Conservation (phyloP, 1,140 invertebrate species). For the Neomicropteryx cornuta region DNA sequence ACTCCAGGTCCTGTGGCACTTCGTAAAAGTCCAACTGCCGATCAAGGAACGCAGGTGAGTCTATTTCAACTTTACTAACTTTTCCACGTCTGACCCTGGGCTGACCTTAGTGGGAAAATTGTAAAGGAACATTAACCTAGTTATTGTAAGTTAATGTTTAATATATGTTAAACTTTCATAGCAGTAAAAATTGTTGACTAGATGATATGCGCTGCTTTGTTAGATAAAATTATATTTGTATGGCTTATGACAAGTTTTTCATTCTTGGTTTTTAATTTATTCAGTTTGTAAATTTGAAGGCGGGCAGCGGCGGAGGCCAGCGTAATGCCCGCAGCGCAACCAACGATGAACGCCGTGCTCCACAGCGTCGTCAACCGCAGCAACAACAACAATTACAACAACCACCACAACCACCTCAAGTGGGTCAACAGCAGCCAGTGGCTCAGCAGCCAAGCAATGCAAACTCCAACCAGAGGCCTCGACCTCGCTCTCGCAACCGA, state of each 20-base stretch:
- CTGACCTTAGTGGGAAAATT: too few relatives aligned
- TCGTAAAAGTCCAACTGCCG: conserved; percentile 69
- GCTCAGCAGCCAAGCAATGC: conserved; percentile 5
- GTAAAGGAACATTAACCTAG: background rate
- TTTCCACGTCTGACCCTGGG: too few relatives aligned
- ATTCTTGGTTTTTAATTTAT: too few relatives aligned
- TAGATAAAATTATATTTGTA: too few relatives aligned
- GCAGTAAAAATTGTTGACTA: too few relatives aligned
- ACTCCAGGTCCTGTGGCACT: conserved; percentile 59
- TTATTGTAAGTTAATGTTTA: background rate
- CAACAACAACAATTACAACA: conserved; percentile 10
- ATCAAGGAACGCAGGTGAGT: conserved; percentile 66
- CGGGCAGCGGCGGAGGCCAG: conserved; percentile 19
- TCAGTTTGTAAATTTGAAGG: conserved; percentile 12
- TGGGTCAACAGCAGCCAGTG: conserved; percentile 18
- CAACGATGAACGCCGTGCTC: conserved; percentile 19
- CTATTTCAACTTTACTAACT: background rate
- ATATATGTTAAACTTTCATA: conserved; percentile 2
- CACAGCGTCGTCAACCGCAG: conserved; percentile 17
- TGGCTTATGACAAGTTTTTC: too few relatives aligned
- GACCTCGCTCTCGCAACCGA: conserved; percentile 13
- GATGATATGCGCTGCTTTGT: too few relatives aligned
- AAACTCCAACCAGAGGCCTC: too few relatives aligned
- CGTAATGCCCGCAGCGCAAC: conserved; percentile 21
- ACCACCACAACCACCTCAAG: conserved; percentile 10